A percentile compares a stretch with the other conserved stretches of the same genome.
Conservation (phyloP, 2,888 invertebrate genomes). For the Tigriopus californicus region DNA sequence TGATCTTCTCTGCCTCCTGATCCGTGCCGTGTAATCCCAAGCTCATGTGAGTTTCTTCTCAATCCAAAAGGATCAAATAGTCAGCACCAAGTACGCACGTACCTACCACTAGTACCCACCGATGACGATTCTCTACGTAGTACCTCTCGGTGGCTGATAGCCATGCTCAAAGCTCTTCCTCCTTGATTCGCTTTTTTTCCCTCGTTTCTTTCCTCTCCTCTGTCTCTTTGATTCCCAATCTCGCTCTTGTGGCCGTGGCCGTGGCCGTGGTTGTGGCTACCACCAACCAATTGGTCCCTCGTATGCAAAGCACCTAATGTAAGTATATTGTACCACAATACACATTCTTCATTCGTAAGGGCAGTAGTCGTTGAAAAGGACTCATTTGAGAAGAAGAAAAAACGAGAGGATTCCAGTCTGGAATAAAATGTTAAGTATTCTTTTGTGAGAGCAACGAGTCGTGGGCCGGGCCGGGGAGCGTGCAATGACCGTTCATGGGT, state of each 20-base stretch:
- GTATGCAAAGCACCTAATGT: not conserved
- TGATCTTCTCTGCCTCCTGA: no score
- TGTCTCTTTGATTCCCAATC: not conserved
- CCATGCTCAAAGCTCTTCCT: not conserved
- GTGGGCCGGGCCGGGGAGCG: no score
- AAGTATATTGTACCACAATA: no score
- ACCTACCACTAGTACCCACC: not conserved
- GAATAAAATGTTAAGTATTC: no score
- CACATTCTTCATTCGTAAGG: no score
- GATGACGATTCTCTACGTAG: not conserved
- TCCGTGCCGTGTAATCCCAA: not conserved
- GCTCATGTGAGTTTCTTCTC: not conserved
- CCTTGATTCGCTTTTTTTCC: not conserved
- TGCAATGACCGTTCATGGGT: no score
- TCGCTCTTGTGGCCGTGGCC: not conserved
- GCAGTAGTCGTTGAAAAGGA: no score
- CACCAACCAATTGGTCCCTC: no score
- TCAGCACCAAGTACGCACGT: not conserved
- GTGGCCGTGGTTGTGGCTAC: not conserved
- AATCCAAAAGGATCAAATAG: not conserved
- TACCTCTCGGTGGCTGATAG: not conserved
- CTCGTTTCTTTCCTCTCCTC: not conserved
- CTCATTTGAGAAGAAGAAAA: no score
- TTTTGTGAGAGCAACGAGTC: no score
- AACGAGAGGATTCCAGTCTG: no score